Percentiles rank a stretch among this genome's conserved stretches.
These are phyloP conservation scores for Dinoponera quadriceps DNA, from an alignment of 1,140 invertebrate species.

Conservation along the genomic window DNA sequence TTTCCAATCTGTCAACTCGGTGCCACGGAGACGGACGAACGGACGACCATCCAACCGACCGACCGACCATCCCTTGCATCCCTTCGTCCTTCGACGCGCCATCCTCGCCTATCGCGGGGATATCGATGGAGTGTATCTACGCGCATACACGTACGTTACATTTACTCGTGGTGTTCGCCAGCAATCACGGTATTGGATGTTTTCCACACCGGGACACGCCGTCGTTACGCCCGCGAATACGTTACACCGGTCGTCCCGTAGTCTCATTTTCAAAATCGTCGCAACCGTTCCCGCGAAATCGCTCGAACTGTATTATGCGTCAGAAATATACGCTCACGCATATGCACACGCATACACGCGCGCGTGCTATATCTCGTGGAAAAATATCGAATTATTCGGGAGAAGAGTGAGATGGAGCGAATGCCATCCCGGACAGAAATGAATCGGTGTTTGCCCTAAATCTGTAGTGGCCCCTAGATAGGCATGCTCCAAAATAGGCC, in stretches of 20 bases:
- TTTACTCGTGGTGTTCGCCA: slow-evolving; percentile 48
- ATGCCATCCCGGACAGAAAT: no score
- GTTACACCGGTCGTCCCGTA: neutral
- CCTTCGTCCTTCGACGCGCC: neutral
- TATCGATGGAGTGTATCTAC: slow-evolving; percentile 40
- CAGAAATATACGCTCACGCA: no score
- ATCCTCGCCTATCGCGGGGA: slow-evolving; percentile 19
- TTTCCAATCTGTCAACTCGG: slow-evolving; percentile 78
- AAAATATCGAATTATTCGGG: no score
- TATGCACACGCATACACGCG: no score
- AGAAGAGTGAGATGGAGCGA: no score
- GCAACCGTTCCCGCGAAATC: neutral
- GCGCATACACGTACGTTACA: slow-evolving; percentile 52
- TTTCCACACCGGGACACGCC: slow-evolving; percentile 37
- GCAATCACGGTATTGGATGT: slow-evolving; percentile 75
- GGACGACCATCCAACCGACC: neutral
- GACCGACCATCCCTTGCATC: neutral
- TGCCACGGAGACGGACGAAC: slow-evolving; percentile 33
- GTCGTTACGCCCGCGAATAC: slow-evolving; percentile 22
- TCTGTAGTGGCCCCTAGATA: no score
- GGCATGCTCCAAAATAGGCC: no score
- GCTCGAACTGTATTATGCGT: no score
- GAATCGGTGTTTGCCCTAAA: no score
- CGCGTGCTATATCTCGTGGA: no score
- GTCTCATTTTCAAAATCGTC: slow-evolving; percentile 46